Conservation (phyloP, 2,888 invertebrate species). For the Vanessa cardui region DNA sequence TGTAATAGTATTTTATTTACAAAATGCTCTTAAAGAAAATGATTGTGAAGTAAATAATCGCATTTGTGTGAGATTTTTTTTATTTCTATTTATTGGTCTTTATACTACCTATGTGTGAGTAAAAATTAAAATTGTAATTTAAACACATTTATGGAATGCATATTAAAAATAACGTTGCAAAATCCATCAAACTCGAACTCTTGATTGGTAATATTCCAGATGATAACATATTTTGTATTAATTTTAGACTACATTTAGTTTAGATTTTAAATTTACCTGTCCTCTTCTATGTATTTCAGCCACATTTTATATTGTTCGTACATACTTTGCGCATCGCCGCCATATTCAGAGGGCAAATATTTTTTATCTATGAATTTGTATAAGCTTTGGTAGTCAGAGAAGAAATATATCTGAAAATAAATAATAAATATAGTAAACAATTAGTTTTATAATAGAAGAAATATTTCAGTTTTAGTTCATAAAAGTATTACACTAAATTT, state of each 20-base stretch:
- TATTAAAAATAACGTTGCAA: background rate
- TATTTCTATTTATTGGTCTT: too few species aligned
- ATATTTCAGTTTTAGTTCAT: too few species aligned
- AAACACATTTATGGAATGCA: background rate
- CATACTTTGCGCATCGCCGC: conserved; percentile 83
- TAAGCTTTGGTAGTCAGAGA: conserved; percentile 82
- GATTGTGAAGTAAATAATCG: too few species aligned
- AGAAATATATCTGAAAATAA: conserved; percentile 84
- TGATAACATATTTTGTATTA: too few species aligned
- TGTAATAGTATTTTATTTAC: too few species aligned
- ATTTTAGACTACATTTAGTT: conserved; percentile 1
- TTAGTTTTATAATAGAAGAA: background rate
- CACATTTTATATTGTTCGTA: conserved; percentile 79
- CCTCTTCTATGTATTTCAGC: conserved; percentile 75
- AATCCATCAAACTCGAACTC: too few species aligned
- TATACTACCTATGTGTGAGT: too few species aligned
- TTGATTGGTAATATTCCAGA: too few species aligned
- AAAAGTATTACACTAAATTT: too few species aligned
- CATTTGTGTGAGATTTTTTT: too few species aligned
- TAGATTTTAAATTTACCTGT: conserved; percentile 47
- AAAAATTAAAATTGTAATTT: too few species aligned
- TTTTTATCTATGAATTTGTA: conserved; percentile 83
- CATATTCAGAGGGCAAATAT: conserved; percentile 85
- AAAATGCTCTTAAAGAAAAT: too few species aligned
- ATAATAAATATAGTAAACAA: background rate